phyloP scores from a whole-genome alignment of 2,113 vertebrate genomes.

The Upupa epops region DNA sequence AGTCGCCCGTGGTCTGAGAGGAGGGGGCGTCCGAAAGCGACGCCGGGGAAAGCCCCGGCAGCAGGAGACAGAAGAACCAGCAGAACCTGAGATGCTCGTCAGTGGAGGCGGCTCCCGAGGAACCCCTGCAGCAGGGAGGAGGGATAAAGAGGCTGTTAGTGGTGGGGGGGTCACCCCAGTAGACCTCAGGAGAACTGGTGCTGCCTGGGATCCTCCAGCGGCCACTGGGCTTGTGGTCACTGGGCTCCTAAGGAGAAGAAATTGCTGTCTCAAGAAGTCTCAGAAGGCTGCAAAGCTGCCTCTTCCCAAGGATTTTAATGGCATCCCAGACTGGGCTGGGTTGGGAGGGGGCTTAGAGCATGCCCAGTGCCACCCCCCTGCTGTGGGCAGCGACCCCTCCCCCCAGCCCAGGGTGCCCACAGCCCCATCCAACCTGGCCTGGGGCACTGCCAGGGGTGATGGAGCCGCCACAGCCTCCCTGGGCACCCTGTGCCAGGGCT shows the following conservation, averaged over 20 bases:
- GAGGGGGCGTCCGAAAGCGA: not conserved
- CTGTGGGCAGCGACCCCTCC: not conserved
- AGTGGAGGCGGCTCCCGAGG: not conserved
- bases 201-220: not conserved
- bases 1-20: not conserved
- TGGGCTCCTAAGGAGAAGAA: not conserved
- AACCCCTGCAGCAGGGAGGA: not conserved
- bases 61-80: not conserved
- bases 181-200: not conserved
- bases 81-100: not conserved
- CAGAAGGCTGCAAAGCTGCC: not conserved
- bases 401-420: not conserved
- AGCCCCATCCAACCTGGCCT: not conserved
- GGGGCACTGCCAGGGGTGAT: not conserved
- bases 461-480: too few species aligned
- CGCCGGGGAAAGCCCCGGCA: not conserved
- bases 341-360: too few species aligned
- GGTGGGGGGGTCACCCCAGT: accelerated
- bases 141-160: not conserved
- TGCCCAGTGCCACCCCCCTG: too few species aligned
- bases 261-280: not conserved
- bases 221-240: not conserved
- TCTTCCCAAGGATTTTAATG: not conserved
- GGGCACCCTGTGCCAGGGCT: too few species aligned
- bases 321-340: too few species aligned